Evolutionary conservation across 2,113 vertebrate genomes (phyloP), one percentile per base, ranked within the genome.

Genomic region (Oryzias woworae): DNA sequence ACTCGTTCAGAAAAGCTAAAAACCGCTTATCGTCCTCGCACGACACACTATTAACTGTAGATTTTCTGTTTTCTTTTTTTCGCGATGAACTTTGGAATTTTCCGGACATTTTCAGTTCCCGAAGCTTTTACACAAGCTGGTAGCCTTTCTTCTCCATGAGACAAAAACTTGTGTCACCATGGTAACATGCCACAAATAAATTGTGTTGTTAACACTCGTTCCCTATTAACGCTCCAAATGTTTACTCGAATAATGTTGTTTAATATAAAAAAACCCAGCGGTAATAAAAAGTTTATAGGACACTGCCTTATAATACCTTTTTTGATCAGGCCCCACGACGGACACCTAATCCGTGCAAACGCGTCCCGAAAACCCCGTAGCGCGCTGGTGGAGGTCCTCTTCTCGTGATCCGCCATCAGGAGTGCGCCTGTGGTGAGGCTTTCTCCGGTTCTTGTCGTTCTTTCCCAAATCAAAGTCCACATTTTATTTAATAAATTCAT

Each of bases 351-450:
- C 90, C 92, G 61, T 87, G 88, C 62, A 63, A 31, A 57, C 1
- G 14, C 2, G 13, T 7, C 20, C 41, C 55, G 90, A 91, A 94
- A 95, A 93, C 93, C 94, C 92, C 88, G 92, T 90, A 41, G 80
- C 66, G 4, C 60, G 20, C 14, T 0, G 14, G n/a, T 0, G 10
- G 16, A 78, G 18, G 62, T 77, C 80, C 82, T 94, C 91, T 94
- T 89, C 94, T 86, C 87, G 82, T 66, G 85, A 77, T 91, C 93
- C 93, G 95, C 96, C 94, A 94, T 95, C 93, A 90, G 66, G 80
- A 17, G 87, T 73, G 69, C 57, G 44, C 74, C 77, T 64, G 78
- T 78, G 91, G 86, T 91, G 78, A 92, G 92, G 28, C 15, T 41
- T 0, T 77, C 84, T 77, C 56, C 1, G 1, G 18, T 20, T 61